Evolutionary conservation across 2,888 invertebrate species (phyloP), one percentile per base, ranked within the genome.

Genomic region (Urechis unicinctus): DNA sequence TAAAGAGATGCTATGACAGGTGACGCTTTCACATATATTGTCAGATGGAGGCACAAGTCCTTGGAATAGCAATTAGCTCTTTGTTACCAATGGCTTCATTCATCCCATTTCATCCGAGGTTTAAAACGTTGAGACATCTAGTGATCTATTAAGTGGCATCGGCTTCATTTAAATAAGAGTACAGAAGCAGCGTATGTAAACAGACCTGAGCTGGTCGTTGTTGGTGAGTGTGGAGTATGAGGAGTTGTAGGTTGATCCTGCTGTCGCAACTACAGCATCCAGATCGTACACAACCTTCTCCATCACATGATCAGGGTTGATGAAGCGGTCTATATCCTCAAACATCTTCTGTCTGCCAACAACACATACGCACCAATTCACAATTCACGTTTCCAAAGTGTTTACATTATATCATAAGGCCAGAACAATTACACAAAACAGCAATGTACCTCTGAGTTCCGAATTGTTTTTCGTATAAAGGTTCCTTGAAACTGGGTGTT

Each of bases 211-310:
- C 53, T 72, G 70, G 62, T 75, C 75, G 26, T 64, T 61, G 53
- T 75, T 75, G 44, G 62, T 61, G 17, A 70, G 60, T 55, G 60
- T 64, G n/a, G 65, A 61, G 57, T 68, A 66, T 22, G 61, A 54
- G 4, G 59, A 51, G 2, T 56, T 57, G 56, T 66, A 69, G 36
- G 60, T 63, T 28, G 56, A 54, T 1, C 68, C 67, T 3, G 68
- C 62, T 2, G 57, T 58, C 1, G 44, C 25, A 21, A 78, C 66
- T 21, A 83, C 68, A 44, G 78, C 77, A 69, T 89, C 88, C 60
- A 89, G 78, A 77, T 88, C 87, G 71, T 83, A 89, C 2, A 87
- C 85, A 1, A 85, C 84, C 68, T 84, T 83, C 67, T 84, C 83
- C 24, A 77, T 63, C 57, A 83, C 80, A 0, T 81, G 71, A 49